Base-by-base conservation (phyloP, 2,113 vertebrate species). In the Chrysochloris asiatica region DNA sequence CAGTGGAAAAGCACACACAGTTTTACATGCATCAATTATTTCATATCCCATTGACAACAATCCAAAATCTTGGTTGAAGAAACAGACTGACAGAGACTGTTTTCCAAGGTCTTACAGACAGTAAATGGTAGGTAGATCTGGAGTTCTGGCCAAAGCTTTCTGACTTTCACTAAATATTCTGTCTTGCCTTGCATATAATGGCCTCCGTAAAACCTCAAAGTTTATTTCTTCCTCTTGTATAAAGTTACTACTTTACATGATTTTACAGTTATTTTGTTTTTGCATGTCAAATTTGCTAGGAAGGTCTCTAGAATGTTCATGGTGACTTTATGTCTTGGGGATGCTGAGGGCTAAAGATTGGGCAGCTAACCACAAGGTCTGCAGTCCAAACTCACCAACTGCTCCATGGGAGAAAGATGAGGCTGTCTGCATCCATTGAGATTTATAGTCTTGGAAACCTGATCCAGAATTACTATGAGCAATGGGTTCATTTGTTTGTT, bases 191-290 rank as follows among this genome's bases (percentile, higher is more conserved):
- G n/a, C n/a, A n/a, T n/a, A n/a, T 48, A 14, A 54, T 0, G 0
- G 1, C 10, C 21, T 83, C 26, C 41, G 21, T 28, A 63, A 30
- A 24, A 75, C 3, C 30, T 69, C 43, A 3, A 45, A n/a, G 12
- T 47, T 43, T 41, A 72, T 41, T 17, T 63, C 16, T 82, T 85
- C 38, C 16, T 38, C 16, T 38, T 19, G 75, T 77, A 30, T 11
- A 61, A 45, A 2, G 22, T 65, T 19, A 73, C 52, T 48, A 59
- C 45, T 9, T 1, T 36, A 79, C 6, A 8, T 82, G 21, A 21
- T 50, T 71, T 69, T 30, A 41, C 2, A 72, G 33, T 24, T 90
- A 71, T 88, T 75, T 88, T n/a, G n/a, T n/a, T 63, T 38, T 43
- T 45, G 6, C 8, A 48, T 24, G 28, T 43, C 30, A 24, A 16